Base-by-base conservation (phyloP, 2,888 invertebrate species). In the Drosophila anomalata region DNA sequence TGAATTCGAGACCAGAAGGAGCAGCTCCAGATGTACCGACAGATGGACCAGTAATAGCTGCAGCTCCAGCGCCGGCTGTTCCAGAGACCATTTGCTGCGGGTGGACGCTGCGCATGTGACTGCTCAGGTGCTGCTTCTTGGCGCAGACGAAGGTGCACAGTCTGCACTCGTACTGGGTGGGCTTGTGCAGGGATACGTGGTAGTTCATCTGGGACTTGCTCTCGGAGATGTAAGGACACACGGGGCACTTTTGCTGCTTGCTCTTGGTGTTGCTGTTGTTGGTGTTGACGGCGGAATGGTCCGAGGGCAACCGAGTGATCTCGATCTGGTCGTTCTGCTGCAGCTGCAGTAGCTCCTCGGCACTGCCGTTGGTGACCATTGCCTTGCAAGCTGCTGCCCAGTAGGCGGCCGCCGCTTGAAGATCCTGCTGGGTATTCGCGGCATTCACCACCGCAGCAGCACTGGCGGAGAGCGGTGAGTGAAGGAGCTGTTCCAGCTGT, bases 181-280 rank as follows among this genome's bases (percentile, higher is more conserved):
- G 90, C 33, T 91, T 91, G 89, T 97, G 97, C 89, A 97, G 95
- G 88, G 97, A 96, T 88, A 96, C 96, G 89, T 97, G 97, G 89
- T 97, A 96, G 89, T 95, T 94, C 91, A 95, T 96, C 90, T 97
- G 97, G 26, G 96, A 96, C 90, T 96, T 96, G 90, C 96, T 96
- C 89, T 96, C 96, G 41, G 96, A 96, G 76, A 95, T 95, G 89
- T 96, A 97, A 0, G 97, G 97, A 90, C 97, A 97, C 59, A 95
- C 94, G 5, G 94, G 93, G 89, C 97, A 97, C 88, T 94, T 94
- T 90, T 96, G 96, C 69, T 96, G 94, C 87, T 96, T 96, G 71
- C 90, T 90, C 72, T 91, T 91, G 41, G 83, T 77, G 41, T 78
- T 83, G 59, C 14, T 56, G 67, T 56, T 41, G 65, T 8, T 46